Conservation (phyloP, 2,888 invertebrate species). For the Marronus borbonicus region DNA sequence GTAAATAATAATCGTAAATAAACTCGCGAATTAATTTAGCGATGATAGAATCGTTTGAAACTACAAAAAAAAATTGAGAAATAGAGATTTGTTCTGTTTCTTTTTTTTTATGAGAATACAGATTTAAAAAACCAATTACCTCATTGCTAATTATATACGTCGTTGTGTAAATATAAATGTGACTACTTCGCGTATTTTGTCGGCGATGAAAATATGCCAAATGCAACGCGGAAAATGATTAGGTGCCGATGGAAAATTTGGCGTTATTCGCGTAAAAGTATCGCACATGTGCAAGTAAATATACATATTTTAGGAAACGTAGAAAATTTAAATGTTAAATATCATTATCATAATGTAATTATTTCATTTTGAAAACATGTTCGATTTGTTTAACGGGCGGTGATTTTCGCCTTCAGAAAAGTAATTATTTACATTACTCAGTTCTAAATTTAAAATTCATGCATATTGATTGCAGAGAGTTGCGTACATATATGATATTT, state of each 20-base stretch:
- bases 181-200: not conserved
- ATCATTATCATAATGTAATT: not conserved
- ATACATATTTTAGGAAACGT: not conserved
- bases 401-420: slow-evolving; percentile 5
- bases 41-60: not conserved
- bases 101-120: too few relatives aligned
- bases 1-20: slow-evolving; percentile 23
- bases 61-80: not conserved
- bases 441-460: slow-evolving; percentile 44
- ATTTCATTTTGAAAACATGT: not conserved
- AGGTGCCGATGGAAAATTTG: not conserved
- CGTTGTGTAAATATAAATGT: not conserved
- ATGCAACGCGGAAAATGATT: slow-evolving; percentile 15
- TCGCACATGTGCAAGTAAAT: not conserved
- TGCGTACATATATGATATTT: slow-evolving; percentile 13
- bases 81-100: too few relatives aligned
- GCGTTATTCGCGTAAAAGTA: not conserved
- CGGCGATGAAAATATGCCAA: not conserved
- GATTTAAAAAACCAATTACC: not conserved
- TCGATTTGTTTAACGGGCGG: slow-evolving; percentile 2
- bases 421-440: slow-evolving; percentile 43
- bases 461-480: slow-evolving; percentile 6
- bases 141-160: not conserved
- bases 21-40: not conserved
- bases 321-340: slow-evolving; percentile 7